Percentiles rank a stretch among this genome's conserved stretches.
Evolutionary conservation across 2,113 vertebrate species (phyloP).

Genomic region (Sturnira hondurensis): DNA sequence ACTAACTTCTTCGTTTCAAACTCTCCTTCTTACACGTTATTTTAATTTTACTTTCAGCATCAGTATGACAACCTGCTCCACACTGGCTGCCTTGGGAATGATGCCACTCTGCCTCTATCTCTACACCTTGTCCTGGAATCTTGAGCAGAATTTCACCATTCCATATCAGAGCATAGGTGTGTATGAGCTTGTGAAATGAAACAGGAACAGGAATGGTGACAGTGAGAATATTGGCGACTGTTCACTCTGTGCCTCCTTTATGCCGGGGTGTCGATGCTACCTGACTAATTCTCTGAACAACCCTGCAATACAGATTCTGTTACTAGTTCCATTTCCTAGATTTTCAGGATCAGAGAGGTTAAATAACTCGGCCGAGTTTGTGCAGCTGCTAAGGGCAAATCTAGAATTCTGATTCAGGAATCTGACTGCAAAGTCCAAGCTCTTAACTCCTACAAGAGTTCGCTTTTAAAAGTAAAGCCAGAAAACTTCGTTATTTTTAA

Average conservation of each 20-base stretch:
- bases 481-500: not conserved
- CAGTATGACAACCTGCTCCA: conserved; percentile 74
- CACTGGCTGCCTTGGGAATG: conserved; percentile 68
- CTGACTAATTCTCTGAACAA: not conserved
- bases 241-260: not conserved
- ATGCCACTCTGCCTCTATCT: conserved; percentile 76
- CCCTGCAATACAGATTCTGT: not conserved
- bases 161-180: conserved; percentile 75
- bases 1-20: not conserved
- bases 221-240: not conserved
- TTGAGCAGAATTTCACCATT: conserved; percentile 55
- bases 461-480: not conserved
- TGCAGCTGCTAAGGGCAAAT: not conserved
- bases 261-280: not conserved
- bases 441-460: not conserved
- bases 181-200: not conserved
- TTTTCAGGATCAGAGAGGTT: not conserved
- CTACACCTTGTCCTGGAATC: conserved; percentile 69
- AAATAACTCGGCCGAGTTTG: not conserved
- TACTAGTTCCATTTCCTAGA: not conserved
- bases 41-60: conserved; percentile 69
- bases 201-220: not conserved
- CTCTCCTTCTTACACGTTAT: not conserved
- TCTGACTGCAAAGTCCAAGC: not conserved
- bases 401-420: not conserved